Base-by-base conservation (phyloP, 2,113 vertebrate species). In the Ictidomys tridecemlineatus region DNA sequence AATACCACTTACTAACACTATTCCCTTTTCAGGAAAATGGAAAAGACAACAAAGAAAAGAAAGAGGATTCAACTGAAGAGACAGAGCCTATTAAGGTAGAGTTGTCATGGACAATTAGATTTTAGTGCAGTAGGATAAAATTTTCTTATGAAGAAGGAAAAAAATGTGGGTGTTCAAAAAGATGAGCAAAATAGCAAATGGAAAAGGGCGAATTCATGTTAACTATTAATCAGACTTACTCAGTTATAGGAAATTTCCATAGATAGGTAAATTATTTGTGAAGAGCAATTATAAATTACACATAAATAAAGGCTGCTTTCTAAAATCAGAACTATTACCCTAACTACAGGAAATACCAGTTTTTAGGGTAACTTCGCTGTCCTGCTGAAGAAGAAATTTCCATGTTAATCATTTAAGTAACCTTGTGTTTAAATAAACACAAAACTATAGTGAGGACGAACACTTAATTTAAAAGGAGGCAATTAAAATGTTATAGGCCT, bases 381-480 rank as follows among this genome's bases (percentile, higher is more conserved):
- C 24, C 42, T 93, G 70, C 61, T 95, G 74, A 98, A 96, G 92
- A 91, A 92, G 8, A 91, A 39, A 98, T 97, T 97, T 97, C 78
- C 78, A 89, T 39, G 7, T 98, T 93, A 93, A n/a, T 91, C 30
- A 10, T 93, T 96, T 97, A 76, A 96, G 77, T 93, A 96, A 93
- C 82, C 93, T 92, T 97, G 87, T 96, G 84, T 98, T 98, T 97
- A 93, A 97, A 77, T 95, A 79, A 93, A 95, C 90, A 89, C 34
- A 97, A 95, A 61, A 56, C 87, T 93, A 89, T 88, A 92, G 20
- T 72, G 76, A 93, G 61, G 84, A 96, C 96, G 53, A 96, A 89
- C 48, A 76, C 96, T 97, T 93, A 94, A 58, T 28, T 93, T 26
- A 96, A 96, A 80, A 93, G 93, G 89, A 98, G 85, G 79, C 80